Evolutionary conservation across 2,797 vertebrate species (phyloP), one percentile per base, ranked within the genome.

Genomic region (Gila robusta): DNA sequence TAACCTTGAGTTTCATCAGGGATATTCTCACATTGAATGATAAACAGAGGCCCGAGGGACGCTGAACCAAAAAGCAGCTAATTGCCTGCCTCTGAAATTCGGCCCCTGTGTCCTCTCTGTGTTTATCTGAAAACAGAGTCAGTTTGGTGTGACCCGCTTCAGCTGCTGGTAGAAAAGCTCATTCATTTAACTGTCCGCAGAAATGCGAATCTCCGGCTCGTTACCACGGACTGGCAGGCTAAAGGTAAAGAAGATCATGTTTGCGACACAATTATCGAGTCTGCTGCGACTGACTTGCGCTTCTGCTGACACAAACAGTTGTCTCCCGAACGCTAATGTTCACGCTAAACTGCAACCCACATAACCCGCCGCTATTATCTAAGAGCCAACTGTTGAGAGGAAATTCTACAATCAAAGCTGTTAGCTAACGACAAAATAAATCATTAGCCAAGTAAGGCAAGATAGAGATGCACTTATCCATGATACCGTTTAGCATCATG

Each of bases 1-100:
- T 95, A 96, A 95, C 95, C 95, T 96, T 96, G 95, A 95, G 94
- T 95, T 96, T 94, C 93, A 95, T 95, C 94, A 94, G 95, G 93
- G 93, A 95, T 94, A 95, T 95, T 96, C 94, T 95, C 94, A 94
- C 95, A 95, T 94, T 94, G 94, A 95, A 96, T 95, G 95, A 96
- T 95, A 95, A 95, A 95, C 93, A 94, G 92, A 94, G 91, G 93
- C 95, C 94, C 94, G 92, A 89, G 94, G 94, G 95, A 96, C 84
- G 71, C 90, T 83, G 88, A 88, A 93, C 92, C 91, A 94, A 95
- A 93, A 93, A 93, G 93, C 94, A 94, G 94, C 94, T 95, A 95
- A 95, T 96, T 94, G 92, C 91, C 93, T 93, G 94, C 94, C 92
- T 92, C 92, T 94, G 92, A 94, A 95, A 94, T 93, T 93, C 92